Conservation (phyloP, 1,140 invertebrate genomes). For the Lasaia peninsularis region DNA sequence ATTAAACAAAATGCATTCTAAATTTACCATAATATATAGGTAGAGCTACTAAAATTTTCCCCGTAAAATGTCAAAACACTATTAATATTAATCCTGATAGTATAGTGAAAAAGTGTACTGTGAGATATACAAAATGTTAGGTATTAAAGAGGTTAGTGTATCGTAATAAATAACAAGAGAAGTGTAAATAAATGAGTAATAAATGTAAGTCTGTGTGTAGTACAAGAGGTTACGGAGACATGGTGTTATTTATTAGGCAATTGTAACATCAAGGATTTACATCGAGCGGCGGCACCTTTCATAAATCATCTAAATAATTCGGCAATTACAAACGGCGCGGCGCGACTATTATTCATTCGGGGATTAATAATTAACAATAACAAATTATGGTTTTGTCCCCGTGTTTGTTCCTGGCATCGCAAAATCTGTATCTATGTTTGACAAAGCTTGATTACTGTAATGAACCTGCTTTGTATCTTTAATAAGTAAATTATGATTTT, state of each 20-base stretch:
- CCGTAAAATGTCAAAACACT: no score
- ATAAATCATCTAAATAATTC: constrained; percentile 57
- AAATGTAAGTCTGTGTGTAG: not conserved
- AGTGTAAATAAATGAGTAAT: not conserved
- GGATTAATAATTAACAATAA: constrained; percentile 58
- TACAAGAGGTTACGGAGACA: not conserved
- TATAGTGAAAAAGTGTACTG: no score
- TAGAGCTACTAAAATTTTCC: no score
- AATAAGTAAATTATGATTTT: not conserved
- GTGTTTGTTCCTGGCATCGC: not conserved
- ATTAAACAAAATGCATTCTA: no score
- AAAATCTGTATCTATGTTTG: not conserved
- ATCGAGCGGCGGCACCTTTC: constrained; percentile 16
- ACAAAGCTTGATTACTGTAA: not conserved
- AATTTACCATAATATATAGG: no score
- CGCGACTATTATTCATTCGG: constrained; percentile 44
- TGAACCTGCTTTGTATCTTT: not conserved
- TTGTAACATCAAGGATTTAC: constrained; percentile 5
- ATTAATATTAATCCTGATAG: no score
- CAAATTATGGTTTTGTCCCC: constrained; percentile 42
- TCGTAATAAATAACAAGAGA: not conserved
- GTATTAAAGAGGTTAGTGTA: no score
- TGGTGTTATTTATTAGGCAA: not conserved
- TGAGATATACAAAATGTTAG: no score
- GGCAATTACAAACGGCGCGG: constrained; percentile 43